A percentile compares a stretch with the other conserved stretches of the same genome.
Conservation (phyloP, 53 echinoderm and acorn worm species). For the Temnopleurus reevesii region DNA sequence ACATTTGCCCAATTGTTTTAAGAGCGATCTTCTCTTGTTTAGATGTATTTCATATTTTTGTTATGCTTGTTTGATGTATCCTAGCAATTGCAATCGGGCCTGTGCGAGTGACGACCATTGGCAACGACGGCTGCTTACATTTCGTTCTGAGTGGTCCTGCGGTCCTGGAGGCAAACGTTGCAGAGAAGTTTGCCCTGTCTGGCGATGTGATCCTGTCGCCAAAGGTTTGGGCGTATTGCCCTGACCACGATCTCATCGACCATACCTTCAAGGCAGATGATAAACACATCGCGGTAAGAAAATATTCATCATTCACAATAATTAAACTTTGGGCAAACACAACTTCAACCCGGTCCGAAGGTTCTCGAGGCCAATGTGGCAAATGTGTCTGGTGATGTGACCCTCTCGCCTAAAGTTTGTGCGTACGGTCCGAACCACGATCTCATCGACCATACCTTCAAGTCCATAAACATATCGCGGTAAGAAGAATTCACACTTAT, state of each 20-base stretch:
- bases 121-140: constrained; percentile 85
- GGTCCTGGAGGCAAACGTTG: constrained; percentile 89
- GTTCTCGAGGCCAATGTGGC: constrained; percentile 95
- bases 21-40: no score
- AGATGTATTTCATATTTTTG: no score
- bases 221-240: constrained; percentile 90
- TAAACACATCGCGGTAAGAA: constrained; percentile 79
- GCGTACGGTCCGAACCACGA: constrained; percentile 88
- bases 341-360: no score
- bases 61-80: no score
- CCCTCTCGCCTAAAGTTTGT: constrained; percentile 90
- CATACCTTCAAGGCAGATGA: constrained; percentile 76
- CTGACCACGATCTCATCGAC: constrained; percentile 81
- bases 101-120: constrained; percentile 83
- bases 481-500: no score
- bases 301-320: no score
- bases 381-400: constrained; percentile 86
- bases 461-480: constrained; percentile 82
- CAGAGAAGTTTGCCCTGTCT: constrained; percentile 91
- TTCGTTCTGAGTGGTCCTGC: constrained; percentile 87
- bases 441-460: constrained; percentile 68
- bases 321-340: no score
- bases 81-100: constrained; percentile 83
- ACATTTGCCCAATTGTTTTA: no score
- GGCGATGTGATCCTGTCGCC: constrained; percentile 88